These are phyloP conservation scores for Hylia prasina DNA, from an alignment of 2,113 vertebrate genomes.

Conservation along the genomic window DNA sequence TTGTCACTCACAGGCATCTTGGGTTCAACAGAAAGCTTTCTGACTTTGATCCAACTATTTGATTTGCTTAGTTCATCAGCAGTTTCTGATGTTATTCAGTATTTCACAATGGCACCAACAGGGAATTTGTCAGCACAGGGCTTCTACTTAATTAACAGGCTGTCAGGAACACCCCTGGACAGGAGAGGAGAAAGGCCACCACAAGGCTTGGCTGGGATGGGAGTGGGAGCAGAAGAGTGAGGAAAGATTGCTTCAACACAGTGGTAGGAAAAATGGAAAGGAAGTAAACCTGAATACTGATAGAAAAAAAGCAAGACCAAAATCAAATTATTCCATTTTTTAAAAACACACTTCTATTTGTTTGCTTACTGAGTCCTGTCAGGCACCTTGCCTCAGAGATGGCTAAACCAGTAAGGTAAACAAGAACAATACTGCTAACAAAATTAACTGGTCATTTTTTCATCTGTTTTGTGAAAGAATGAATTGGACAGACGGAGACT, in stretches of 20 bases:
- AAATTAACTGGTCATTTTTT: neutral
- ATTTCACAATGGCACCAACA: slow-evolving; percentile 18
- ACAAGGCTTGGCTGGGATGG: neutral
- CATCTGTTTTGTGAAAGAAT: neutral
- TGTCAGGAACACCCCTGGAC: neutral
- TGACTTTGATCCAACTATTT: slow-evolving; percentile 41
- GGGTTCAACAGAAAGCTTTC: slow-evolving; percentile 1
- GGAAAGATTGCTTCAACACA: neutral
- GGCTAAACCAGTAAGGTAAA: neutral
- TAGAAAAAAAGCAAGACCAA: neutral
- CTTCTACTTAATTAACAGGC: neutral
- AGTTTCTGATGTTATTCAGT: slow-evolving; percentile 13
- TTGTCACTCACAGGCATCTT: neutral
- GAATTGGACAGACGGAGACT: neutral
- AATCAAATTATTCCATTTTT: fast-evolving
- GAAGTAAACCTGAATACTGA: neutral
- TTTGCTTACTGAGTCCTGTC: neutral
- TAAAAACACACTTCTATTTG: neutral
- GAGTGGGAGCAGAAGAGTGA: neutral
- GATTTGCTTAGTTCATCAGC: slow-evolving; percentile 22
- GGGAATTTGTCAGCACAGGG: neutral
- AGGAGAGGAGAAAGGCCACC: neutral
- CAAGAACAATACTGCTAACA: neutral
- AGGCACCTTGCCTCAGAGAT: neutral
- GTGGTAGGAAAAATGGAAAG: neutral